Evolutionary conservation across 2,888 invertebrate genomes (phyloP).

Genomic region (Catocala sponsa): DNA sequence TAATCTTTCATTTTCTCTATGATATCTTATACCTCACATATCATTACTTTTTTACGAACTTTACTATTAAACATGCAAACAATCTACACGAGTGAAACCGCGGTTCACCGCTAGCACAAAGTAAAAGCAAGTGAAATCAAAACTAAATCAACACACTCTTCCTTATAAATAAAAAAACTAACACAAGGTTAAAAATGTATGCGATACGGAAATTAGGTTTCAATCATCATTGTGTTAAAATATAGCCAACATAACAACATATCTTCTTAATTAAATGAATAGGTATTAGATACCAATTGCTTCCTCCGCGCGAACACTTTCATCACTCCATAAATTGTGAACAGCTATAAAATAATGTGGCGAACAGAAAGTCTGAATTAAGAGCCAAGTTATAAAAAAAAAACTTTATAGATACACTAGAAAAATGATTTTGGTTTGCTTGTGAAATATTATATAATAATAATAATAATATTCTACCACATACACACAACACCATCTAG

Average conservation of each 20-base stretch:
- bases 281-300: conserved; percentile 3
- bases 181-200: not conserved
- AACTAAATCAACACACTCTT: no score
- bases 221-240: not conserved
- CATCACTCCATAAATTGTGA: conserved; percentile 7
- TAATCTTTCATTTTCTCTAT: no score
- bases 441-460: no score
- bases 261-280: conserved; percentile 18
- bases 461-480: no score
- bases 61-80: no score
- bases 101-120: no score
- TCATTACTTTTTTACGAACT: no score
- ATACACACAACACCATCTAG: no score
- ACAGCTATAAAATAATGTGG: conserved; percentile 1
- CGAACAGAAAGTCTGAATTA: conserved; percentile 1
- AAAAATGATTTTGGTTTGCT: not conserved
- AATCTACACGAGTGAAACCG: no score
- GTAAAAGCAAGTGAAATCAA: no score
- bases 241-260: not conserved
- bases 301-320: conserved; percentile 1
- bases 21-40: no score
- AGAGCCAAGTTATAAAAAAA: not conserved
- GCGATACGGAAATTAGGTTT: conserved; percentile 15
- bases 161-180: no score
- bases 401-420: not conserved